Conservation (phyloP, 2,113 vertebrate species). For the Phylloscopus whistleri region DNA sequence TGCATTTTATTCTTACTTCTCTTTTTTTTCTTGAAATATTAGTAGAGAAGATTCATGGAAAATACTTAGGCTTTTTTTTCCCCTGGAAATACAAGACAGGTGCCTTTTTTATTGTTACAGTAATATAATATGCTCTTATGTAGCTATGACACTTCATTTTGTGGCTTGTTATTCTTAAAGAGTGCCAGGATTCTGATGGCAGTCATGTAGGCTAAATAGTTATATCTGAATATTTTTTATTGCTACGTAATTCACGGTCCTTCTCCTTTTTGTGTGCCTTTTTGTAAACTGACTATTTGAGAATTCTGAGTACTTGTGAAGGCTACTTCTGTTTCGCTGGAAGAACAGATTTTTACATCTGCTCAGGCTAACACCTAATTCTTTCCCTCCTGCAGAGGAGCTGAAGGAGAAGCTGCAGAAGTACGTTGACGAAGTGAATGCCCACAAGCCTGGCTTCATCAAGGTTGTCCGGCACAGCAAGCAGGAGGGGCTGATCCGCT, state of each 20-base stretch:
- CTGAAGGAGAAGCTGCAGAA: conserved; percentile 89
- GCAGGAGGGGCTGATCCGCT: conserved; percentile 95
- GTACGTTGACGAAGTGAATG: conserved; percentile 88
- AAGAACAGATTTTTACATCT: neutral
- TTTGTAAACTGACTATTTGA: neutral
- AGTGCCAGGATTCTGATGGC: neutral
- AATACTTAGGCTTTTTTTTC: neutral
- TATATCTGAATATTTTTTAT: neutral
- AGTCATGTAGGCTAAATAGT: neutral
- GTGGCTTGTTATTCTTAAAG: neutral
- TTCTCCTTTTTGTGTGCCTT: neutral
- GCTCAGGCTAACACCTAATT: neutral
- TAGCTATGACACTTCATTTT: neutral
- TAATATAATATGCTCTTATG: neutral
- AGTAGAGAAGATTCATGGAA: neutral
- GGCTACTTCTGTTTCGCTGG: neutral
- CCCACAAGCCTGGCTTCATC: conserved; percentile 86
- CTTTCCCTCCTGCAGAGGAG: conserved; percentile 77
- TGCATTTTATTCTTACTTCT: neutral
- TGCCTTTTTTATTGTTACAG: neutral
- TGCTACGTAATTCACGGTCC: neutral
- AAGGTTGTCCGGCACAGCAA: conserved; percentile 90
- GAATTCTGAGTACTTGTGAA: neutral
- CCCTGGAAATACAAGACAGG: neutral
- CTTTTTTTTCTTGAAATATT: neutral